Conservation (phyloP, 2,113 vertebrate species). For the Pseudopodoces humilis region DNA sequence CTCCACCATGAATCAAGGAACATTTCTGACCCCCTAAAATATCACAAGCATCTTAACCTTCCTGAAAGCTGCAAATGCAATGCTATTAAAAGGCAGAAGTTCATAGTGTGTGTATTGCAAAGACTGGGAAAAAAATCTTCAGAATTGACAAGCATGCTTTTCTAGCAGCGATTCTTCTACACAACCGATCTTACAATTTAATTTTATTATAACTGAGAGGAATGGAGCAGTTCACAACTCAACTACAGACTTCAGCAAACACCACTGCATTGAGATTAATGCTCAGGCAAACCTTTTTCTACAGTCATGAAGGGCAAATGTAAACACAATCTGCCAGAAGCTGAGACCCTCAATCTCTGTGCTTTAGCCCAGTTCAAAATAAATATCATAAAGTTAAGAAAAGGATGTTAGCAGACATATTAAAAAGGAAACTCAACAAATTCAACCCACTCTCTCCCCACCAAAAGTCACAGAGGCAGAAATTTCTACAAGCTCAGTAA, state of each 20-base stretch:
- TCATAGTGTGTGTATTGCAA: background rate
- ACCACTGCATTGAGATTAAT: background rate
- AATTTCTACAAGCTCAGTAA: background rate
- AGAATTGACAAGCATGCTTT: background rate
- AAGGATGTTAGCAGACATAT: background rate
- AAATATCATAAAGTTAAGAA: background rate
- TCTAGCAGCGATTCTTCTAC: background rate
- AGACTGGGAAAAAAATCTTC: background rate
- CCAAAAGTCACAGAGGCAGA: background rate
- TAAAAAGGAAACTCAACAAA: background rate
- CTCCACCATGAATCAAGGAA: background rate
- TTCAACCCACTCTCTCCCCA: accelerated
- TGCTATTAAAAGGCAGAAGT: background rate
- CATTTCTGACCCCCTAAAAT: background rate
- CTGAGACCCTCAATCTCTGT: background rate
- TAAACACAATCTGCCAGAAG: background rate
- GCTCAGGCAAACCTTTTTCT: background rate
- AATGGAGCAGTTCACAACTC: background rate
- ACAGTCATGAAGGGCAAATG: background rate
- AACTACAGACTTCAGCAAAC: background rate
- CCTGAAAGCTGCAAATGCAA: background rate
- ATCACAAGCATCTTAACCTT: background rate
- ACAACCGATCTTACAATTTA: background rate
- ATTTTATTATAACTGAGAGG: background rate
- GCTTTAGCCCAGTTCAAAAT: background rate